Conservation (phyloP, 2,797 vertebrate genomes). For the Spheniscus humboldti region DNA sequence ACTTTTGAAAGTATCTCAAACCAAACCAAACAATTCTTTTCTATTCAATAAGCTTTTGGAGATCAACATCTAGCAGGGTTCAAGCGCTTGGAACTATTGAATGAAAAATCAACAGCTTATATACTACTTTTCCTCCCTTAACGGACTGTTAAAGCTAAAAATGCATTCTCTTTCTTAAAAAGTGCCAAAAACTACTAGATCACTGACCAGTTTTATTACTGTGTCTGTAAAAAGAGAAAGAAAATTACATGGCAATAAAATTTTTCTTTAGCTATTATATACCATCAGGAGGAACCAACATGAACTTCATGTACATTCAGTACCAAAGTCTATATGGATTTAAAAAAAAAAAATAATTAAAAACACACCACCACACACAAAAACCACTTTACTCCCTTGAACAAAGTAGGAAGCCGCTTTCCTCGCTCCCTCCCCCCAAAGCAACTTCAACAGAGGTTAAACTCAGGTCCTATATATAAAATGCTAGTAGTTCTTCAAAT, state of each 20-base stretch:
- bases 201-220: not conserved
- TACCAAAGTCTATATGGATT: not conserved
- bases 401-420: not conserved
- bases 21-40: not conserved
- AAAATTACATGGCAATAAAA: not conserved
- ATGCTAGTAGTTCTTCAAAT: not conserved
- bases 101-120: not conserved
- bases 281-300: not conserved
- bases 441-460: not conserved
- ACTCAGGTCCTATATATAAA: not conserved
- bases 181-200: not conserved
- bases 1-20: not conserved
- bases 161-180: not conserved
- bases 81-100: not conserved
- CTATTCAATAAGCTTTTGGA: not conserved
- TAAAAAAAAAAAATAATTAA: not conserved
- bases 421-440: not conserved
- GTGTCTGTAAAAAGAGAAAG: not conserved
- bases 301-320: not conserved
- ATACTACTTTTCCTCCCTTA: not conserved
- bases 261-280: not conserved
- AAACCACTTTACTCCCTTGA: not conserved
- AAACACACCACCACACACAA: not conserved
- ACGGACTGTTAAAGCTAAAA: not conserved
- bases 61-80: not conserved